Evolutionary conservation across 53 echinoderm and acorn worm species (phyloP).

Genomic region (Patiria pectinifera): DNA sequence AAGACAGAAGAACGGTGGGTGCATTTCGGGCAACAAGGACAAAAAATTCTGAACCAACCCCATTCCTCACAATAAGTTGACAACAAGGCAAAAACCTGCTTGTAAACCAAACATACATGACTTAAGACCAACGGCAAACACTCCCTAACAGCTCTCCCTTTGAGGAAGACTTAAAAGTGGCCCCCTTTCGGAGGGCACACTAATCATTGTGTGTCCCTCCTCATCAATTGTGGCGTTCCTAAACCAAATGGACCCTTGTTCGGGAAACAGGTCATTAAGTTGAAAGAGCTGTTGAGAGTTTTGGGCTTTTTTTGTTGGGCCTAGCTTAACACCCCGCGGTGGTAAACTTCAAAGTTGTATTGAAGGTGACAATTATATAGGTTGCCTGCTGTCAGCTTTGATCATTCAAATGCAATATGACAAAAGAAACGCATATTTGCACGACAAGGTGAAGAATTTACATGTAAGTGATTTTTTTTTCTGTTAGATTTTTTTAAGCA

Average conservation of each 20-base stretch:
- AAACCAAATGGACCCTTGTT: not conserved
- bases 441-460: no score
- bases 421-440: no score
- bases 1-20: no score
- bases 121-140: constrained; percentile 34
- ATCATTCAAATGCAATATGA: not conserved
- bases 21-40: no score
- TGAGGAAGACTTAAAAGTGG: not conserved
- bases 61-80: not conserved
- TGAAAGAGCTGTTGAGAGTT: not conserved
- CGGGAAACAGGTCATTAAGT: not conserved
- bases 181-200: not conserved
- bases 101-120: not conserved
- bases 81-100: not conserved
- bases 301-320: not conserved
- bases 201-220: not conserved
- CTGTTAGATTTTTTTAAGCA: not conserved
- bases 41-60: not conserved
- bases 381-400: not conserved
- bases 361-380: not conserved
- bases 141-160: not conserved
- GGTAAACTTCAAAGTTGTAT: not conserved
- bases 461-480: not conserved
- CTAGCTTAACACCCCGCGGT: not conserved
- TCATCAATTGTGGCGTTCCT: not conserved